Percentiles rank a stretch among this genome's conserved stretches.
Conservation (phyloP, 2,113 vertebrate species). For the Megaleporinus macrocephalus region DNA sequence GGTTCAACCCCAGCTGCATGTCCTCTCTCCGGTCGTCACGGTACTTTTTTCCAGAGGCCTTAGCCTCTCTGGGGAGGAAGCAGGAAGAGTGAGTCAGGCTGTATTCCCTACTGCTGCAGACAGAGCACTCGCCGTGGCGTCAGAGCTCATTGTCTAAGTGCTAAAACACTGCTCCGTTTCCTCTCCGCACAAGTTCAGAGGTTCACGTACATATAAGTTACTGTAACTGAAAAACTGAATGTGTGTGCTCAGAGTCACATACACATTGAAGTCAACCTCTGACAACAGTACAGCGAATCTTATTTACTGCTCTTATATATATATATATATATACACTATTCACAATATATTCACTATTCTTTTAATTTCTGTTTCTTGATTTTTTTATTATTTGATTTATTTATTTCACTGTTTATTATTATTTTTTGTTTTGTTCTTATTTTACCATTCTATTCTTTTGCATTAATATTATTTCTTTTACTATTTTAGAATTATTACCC, state of each 20-base stretch:
- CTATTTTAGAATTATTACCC: no score
- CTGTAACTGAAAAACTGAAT: neutral
- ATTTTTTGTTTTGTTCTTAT: no score
- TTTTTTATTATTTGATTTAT: no score
- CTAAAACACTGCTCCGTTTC: conserved; percentile 42
- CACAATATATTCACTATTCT: no score
- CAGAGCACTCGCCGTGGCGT: conserved; percentile 33
- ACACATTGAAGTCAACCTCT: neutral
- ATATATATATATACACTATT: no score
- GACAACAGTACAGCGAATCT: no score
- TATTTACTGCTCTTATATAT: no score
- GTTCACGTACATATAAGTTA: neutral
- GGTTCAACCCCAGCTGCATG: neutral
- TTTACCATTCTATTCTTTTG: no score
- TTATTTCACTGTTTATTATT: no score
- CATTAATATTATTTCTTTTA: no score
- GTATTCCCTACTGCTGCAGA: neutral
- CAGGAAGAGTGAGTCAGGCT: conserved; percentile 59
- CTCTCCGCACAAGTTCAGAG: neutral
- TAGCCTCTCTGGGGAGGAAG: conserved; percentile 43
- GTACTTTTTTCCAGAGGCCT: neutral
- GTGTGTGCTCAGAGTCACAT: neutral
- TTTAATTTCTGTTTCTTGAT: no score
- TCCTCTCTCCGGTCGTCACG: conserved; percentile 54
- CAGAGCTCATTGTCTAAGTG: conserved; percentile 30